Evolutionary conservation across 1,140 invertebrate genomes (phyloP), one percentile per base, ranked within the genome.

Genomic region (Pissodes strobi): DNA sequence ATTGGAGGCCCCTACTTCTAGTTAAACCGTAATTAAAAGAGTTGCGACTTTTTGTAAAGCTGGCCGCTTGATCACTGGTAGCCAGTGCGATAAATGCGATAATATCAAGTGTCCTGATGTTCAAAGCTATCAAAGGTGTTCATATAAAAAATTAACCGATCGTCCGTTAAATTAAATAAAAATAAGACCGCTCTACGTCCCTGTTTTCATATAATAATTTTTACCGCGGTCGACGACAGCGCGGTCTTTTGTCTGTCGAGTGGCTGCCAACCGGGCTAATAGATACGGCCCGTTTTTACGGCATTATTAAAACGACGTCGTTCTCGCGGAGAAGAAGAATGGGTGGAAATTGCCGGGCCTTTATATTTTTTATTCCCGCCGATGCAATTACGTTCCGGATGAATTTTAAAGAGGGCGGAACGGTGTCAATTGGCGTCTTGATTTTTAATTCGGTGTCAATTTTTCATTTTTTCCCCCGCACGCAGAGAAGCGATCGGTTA

Each of bases 221-320:
- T 17, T 9, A 12, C 39, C n/a, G 27, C 39, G n/a, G 39, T 43
- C 18, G n/a, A 17, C 18, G 39, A 43, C n/a, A 43, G n/a, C n/a
- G 39, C 39, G 39, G 39, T 43, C 39, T 43, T 49, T 49, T 49
- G 25, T 49, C 46, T 49, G 46, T 49, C 46, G 25, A 49, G 46
- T 49, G 46, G 46, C 46, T 49, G 46, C 46, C 46, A 49, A 22
- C 8, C 19, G 46, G 21, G 46, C 22, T 49, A 49, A 49, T 49
- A 49, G 46, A 49, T 49, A 21, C 21, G 46, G n/a, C 12, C 46
- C 46, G 46, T 49, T 49, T 49, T 49, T 49, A 49, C 46, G 46
- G 46, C 46, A 49, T 49, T 49, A 49, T 49, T 49, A 49, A 49
- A 49, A 49, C 46, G 46, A 49, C 46, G 46, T 25, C 46, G 41